A percentile compares a stretch with the other conserved stretches of the same genome.
phyloP scores from a whole-genome alignment of 2,113 vertebrate genomes.

The Ceyx melanurus region DNA sequence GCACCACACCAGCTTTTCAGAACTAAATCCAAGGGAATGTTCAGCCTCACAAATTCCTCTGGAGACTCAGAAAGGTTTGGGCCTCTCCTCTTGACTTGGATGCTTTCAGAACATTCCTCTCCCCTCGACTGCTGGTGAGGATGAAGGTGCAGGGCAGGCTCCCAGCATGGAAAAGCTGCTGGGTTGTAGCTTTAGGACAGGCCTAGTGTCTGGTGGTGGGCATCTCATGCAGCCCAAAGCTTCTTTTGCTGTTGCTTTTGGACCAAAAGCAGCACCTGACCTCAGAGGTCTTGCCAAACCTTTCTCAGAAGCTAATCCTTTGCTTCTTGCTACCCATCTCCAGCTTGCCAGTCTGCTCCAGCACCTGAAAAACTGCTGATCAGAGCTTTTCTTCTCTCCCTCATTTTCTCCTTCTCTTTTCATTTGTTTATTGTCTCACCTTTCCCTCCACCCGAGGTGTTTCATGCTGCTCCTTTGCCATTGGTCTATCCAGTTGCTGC shows the following conservation, averaged over 20 bases:
- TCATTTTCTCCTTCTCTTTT: background rate
- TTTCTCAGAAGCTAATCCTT: background rate
- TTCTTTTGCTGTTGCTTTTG: background rate
- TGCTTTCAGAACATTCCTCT: background rate
- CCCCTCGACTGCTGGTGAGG: background rate
- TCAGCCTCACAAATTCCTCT: background rate
- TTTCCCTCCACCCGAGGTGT: background rate
- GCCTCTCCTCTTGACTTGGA: background rate
- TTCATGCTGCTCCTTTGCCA: background rate
- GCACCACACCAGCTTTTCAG: background rate
- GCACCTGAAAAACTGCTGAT: background rate
- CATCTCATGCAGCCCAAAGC: background rate
- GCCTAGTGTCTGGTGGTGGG: accelerated
- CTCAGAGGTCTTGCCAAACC: accelerated
- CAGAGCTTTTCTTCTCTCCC: background rate
- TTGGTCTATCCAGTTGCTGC: background rate
- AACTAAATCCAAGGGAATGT: background rate
- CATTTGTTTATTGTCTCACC: background rate
- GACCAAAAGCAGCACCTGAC: background rate
- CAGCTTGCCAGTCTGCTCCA: background rate
- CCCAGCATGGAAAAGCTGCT: background rate
- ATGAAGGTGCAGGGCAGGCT: background rate
- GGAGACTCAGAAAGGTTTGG: background rate
- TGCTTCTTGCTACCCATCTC: background rate
- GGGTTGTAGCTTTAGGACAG: background rate